Evolutionary conservation across 2,113 vertebrate species (phyloP).

Genomic region (Anoplopoma fimbria): DNA sequence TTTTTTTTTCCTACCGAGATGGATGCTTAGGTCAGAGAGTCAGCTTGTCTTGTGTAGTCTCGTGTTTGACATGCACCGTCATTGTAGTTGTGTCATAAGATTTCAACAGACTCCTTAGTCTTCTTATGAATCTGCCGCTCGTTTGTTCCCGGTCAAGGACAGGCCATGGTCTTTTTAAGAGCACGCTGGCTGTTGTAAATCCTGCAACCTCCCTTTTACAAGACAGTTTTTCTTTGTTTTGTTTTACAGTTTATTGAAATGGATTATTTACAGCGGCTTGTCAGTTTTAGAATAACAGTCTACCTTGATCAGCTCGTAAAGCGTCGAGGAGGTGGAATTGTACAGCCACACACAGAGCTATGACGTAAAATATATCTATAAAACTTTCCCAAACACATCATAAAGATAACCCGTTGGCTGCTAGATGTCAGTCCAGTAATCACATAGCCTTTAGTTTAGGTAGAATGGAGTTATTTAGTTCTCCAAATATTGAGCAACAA

Average conservation of each 20-base stretch:
- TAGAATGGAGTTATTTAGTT: neutral
- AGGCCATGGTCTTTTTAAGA: neutral
- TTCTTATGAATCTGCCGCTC: neutral
- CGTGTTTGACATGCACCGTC: neutral
- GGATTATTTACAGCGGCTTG: neutral
- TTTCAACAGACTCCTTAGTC: neutral
- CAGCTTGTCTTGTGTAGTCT: neutral
- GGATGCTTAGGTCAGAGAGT: neutral
- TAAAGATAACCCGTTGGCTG: constrained; percentile 23
- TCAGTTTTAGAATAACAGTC: neutral
- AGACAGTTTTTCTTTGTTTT: neutral
- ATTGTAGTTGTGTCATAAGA: neutral
- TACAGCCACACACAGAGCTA: neutral
- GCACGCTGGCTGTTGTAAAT: neutral
- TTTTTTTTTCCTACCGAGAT: neutral
- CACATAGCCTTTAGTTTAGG: neutral
- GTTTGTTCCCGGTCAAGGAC: constrained; percentile 25
- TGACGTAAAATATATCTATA: constrained; percentile 5
- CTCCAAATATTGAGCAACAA: too few species aligned
- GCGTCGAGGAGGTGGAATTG: neutral
- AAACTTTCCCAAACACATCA: neutral
- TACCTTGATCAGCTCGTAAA: neutral
- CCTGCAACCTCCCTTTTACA: neutral
- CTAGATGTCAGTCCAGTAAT: neutral
- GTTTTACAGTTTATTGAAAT: neutral